Evolutionary conservation across 2,888 invertebrate genomes (phyloP).

Genomic region (Agriopis aurantiaria): DNA sequence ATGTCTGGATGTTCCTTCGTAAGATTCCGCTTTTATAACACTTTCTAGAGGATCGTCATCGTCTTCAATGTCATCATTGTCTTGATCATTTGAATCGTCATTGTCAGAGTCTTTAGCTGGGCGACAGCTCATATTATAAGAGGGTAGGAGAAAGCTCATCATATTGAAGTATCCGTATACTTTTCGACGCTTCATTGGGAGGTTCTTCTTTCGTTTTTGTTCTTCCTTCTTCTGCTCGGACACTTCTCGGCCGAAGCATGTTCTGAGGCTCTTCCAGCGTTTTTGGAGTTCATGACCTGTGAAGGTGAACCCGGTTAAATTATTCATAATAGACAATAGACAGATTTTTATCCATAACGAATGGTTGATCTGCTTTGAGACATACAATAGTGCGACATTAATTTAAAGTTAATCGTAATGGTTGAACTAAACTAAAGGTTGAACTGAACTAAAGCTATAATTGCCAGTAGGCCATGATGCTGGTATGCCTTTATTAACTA

Average conservation of each 20-base stretch:
- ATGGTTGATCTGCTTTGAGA: too few relatives aligned
- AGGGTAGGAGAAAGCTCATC: constrained; percentile 55
- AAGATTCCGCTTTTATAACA: constrained; percentile 47
- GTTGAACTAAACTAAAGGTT: too few relatives aligned
- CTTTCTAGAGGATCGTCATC: constrained; percentile 31
- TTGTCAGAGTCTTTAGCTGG: constrained; percentile 27
- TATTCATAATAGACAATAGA: too few relatives aligned
- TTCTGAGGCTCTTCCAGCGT: constrained; percentile 69
- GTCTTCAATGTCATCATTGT: constrained; percentile 19
- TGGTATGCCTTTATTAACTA: too few relatives aligned
- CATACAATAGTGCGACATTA: too few relatives aligned
- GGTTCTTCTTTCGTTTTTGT: constrained; percentile 47
- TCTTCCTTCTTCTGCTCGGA: constrained; percentile 58
- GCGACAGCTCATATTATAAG: constrained; percentile 17
- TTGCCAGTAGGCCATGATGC: too few relatives aligned
- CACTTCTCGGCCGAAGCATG: constrained; percentile 68
- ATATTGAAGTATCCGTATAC: constrained; percentile 63
- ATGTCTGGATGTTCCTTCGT: constrained; percentile 19
- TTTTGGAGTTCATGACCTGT: constrained; percentile 63
- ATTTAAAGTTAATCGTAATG: too few relatives aligned
- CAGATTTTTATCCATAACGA: too few relatives aligned
- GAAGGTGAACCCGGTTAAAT: constrained; percentile 31
- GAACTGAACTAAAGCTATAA: too few relatives aligned
- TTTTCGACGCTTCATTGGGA: constrained; percentile 57
- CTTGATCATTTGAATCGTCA: constrained; percentile 30